phyloP scores from a whole-genome alignment of 1,140 invertebrate genomes.

The Lepidurus apus region DNA sequence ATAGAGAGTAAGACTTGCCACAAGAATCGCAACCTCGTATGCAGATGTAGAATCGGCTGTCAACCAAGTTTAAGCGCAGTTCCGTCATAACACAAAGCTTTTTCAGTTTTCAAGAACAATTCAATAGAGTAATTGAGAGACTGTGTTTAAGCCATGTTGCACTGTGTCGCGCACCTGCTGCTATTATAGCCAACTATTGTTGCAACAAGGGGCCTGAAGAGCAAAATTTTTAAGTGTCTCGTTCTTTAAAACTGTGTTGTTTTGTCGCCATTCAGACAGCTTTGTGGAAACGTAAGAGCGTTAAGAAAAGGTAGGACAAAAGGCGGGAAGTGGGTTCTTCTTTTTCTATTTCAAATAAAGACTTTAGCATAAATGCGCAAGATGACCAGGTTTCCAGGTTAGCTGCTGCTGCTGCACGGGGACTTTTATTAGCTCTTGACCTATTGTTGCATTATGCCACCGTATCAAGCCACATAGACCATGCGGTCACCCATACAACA shows the following conservation, averaged over 20 bases:
- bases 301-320: slow-evolving; percentile 7
- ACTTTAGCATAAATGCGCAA: not conserved
- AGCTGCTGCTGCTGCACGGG: not conserved
- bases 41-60: not conserved
- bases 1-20: too few species aligned
- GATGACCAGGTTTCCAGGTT: not conserved
- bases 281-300: not conserved
- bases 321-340: not conserved
- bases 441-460: not conserved
- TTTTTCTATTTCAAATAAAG: not conserved
- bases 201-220: not conserved
- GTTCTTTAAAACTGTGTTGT: not conserved
- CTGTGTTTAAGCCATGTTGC: not conserved
- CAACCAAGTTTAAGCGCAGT: not conserved
- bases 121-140: not conserved
- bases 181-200: not conserved
- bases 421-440: slow-evolving; percentile 1
- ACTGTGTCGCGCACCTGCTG: not conserved
- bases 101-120: not conserved
- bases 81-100: not conserved
- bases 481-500: not conserved
- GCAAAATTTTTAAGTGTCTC: not conserved
- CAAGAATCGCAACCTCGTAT: too few species aligned
- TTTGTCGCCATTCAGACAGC: not conserved
- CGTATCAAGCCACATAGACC: not conserved